A percentile compares a stretch with the other conserved stretches of the same genome.
These are phyloP conservation scores for Nomada fabriciana DNA, from an alignment of 2,888 invertebrate genomes.

Conservation along the genomic window DNA sequence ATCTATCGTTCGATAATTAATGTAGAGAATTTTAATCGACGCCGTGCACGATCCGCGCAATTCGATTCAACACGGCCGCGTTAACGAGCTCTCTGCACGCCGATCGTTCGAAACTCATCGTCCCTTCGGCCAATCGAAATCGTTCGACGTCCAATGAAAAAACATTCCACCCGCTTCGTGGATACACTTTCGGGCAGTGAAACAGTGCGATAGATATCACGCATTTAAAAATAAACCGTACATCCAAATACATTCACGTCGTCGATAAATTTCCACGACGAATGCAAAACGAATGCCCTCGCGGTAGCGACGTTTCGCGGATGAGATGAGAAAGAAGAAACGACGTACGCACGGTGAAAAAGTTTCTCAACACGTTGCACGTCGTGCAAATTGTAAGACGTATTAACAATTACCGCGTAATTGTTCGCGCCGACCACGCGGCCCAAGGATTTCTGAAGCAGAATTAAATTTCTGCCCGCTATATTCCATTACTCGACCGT, in stretches of 20 bases:
- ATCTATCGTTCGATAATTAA: constrained; percentile 55
- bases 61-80: constrained; percentile 42
- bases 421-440: constrained; percentile 53
- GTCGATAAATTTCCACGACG: background rate
- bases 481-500: constrained; percentile 48
- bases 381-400: constrained; percentile 58
- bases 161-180: background rate
- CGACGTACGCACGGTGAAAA: constrained; percentile 35
- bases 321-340: constrained; percentile 39
- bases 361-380: constrained; percentile 43
- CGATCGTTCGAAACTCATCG: background rate
- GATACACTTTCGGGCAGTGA: background rate
- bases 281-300: background rate
- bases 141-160: constrained; percentile 29
- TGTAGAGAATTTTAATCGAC: constrained; percentile 58
- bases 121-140: constrained; percentile 1
- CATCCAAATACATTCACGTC: background rate
- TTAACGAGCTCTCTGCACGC: constrained; percentile 40
- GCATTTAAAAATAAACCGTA: constrained; percentile 23
- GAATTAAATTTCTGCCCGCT: constrained; percentile 62
- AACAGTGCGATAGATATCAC: background rate
- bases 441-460: constrained; percentile 55
- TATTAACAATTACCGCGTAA: constrained; percentile 68
- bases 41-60: constrained; percentile 13
- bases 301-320: background rate